Evolutionary conservation across 1,140 invertebrate species (phyloP).

Genomic region (Papilio polytes): DNA sequence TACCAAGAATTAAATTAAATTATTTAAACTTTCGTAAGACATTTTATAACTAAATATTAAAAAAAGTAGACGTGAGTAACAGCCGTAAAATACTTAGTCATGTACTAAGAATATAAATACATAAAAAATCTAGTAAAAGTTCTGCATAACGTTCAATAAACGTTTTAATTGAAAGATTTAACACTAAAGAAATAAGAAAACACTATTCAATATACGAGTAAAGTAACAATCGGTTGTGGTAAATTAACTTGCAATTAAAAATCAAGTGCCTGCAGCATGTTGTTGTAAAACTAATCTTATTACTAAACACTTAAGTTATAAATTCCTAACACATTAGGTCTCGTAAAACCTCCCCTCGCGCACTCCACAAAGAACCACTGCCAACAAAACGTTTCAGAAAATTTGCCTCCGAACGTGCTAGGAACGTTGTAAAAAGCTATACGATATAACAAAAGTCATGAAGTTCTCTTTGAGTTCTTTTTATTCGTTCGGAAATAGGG

Average conservation of each 20-base stretch:
- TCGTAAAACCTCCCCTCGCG: slow-evolving; percentile 53
- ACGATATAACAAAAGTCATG: slow-evolving; percentile 76
- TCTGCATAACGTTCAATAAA: background rate
- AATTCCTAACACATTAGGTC: slow-evolving; percentile 50
- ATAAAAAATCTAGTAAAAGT: background rate
- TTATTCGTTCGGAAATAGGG: slow-evolving; percentile 77
- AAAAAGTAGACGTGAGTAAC: too few relatives aligned
- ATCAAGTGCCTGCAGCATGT: slow-evolving; percentile 55
- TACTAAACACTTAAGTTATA: slow-evolving; percentile 40
- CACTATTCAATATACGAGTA: background rate
- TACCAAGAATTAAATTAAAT: too few relatives aligned
- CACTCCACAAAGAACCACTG: slow-evolving; percentile 50
- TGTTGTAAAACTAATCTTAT: slow-evolving; percentile 25
- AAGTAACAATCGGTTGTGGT: slow-evolving; percentile 1
- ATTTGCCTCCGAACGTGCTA: slow-evolving; percentile 54
- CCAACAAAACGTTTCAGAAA: slow-evolving; percentile 58
- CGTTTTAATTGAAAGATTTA: background rate
- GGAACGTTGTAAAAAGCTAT: slow-evolving; percentile 61
- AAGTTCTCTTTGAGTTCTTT: slow-evolving; percentile 73
- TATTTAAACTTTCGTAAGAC: too few relatives aligned
- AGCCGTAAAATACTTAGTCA: too few relatives aligned
- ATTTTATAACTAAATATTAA: too few relatives aligned
- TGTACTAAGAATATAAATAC: too few relatives aligned
- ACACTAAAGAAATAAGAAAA: background rate
- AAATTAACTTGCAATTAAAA: slow-evolving; percentile 24